A percentile compares a stretch with the other conserved stretches of the same genome.
These are phyloP conservation scores for Semnornis frantzii DNA, from an alignment of 2,113 vertebrate genomes.

Conservation along the genomic window DNA sequence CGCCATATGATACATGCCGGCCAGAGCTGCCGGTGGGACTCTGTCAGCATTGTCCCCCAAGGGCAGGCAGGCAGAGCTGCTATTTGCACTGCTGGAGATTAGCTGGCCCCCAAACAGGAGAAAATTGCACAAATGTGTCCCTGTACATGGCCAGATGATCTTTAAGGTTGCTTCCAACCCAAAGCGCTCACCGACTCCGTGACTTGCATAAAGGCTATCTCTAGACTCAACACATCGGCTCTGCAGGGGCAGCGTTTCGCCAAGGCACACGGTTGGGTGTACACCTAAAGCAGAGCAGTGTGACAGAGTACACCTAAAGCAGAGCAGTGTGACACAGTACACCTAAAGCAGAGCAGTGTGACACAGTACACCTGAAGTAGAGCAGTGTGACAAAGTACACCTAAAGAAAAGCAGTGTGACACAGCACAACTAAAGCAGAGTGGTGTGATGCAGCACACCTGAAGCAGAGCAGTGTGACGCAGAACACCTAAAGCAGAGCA, in stretches of 20 bases:
- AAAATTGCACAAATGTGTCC: constrained; percentile 22
- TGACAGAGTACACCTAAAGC: no score
- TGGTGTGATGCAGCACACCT: no score
- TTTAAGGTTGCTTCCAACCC: not conserved
- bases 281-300: no score
- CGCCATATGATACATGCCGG: constrained; percentile 29
- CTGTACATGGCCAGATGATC: not conserved
- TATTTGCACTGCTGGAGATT: constrained; percentile 52
- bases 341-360: no score
- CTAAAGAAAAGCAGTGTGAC: no score
- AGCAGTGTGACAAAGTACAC: no score
- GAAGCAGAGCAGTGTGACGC: no score
- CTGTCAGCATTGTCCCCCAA: constrained; percentile 7
- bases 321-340: no score
- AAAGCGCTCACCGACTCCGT: not conserved
- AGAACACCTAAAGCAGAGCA: no score
- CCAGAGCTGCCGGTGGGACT: constrained; percentile 12
- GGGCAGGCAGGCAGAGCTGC: not conserved
- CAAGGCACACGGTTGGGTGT: not conserved
- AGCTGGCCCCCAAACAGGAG: not conserved
- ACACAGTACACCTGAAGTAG: no score
- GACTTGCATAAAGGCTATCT: not conserved
- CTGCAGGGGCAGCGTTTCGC: not conserved
- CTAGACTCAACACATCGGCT: not conserved
- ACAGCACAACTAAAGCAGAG: no score